Percentiles rank a stretch among this genome's conserved stretches.
Conservation (phyloP, 2,797 vertebrate genomes). For the Betta splendens region DNA sequence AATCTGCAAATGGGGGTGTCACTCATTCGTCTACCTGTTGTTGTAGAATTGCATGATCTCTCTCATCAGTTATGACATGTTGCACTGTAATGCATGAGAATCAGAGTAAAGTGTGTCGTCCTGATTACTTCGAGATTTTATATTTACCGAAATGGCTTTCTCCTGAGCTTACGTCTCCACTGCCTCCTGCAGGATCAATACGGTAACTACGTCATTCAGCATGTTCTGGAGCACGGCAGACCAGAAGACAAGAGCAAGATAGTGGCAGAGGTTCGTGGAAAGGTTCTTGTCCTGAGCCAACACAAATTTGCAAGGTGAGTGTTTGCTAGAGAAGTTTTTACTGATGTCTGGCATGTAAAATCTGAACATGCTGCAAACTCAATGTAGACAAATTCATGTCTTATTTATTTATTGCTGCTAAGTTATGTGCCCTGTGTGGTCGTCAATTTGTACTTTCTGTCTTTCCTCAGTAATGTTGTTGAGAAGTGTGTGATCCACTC, state of each 20-base stretch:
- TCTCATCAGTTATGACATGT: conserved; percentile 43
- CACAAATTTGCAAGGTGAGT: conserved; percentile 98
- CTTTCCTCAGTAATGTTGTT: conserved; percentile 90
- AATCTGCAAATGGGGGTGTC: conserved; percentile 56
- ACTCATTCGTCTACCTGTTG: conserved; percentile 59
- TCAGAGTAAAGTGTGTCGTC: conserved; percentile 21
- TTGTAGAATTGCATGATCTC: conserved; percentile 67
- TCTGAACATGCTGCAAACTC: not conserved
- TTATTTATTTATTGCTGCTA: too few species aligned
- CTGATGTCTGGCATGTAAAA: not conserved
- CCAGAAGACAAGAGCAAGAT: conserved; percentile 99
- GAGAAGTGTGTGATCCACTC: conserved; percentile 99
- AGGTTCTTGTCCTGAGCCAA: conserved; percentile 95
- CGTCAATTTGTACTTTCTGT: not conserved
- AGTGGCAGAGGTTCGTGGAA: conserved; percentile 95
- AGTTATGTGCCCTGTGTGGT: too few species aligned
- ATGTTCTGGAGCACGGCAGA: conserved; percentile 95
- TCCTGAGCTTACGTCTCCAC: conserved; percentile 21
- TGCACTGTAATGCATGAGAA: conserved; percentile 65
- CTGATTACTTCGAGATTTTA: conserved; percentile 13
- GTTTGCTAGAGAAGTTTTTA: not conserved
- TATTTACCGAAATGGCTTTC: not conserved
- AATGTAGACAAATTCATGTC: not conserved
- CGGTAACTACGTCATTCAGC: conserved; percentile 98
- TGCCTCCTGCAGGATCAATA: conserved; percentile 90